Evolutionary conservation across 2,797 vertebrate genomes (phyloP).

Genomic region (Spinibarbus caldwelli): DNA sequence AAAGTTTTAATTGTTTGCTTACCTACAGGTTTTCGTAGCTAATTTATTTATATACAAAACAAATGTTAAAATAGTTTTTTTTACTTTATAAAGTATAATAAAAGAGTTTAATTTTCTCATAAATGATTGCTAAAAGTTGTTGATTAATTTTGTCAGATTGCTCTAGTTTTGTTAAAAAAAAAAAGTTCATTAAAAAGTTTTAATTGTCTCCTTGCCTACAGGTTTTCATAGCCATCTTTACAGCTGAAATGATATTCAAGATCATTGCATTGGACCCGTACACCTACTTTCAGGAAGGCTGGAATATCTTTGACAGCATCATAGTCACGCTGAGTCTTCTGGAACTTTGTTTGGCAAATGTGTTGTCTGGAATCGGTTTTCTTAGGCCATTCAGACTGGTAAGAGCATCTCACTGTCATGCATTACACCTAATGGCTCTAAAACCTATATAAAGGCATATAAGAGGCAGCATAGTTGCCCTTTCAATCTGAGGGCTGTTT

Average conservation of each 20-base stretch:
- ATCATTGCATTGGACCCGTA: constrained; percentile 94
- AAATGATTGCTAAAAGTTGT: too few species aligned
- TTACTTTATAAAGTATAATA: too few species aligned
- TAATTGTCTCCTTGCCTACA: constrained; percentile 62
- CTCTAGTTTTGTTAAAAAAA: too few species aligned
- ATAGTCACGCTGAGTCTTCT: constrained; percentile 94
- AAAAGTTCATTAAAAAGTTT: background rate
- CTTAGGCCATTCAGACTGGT: constrained; percentile 96
- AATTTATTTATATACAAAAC: background rate
- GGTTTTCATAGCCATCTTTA: constrained; percentile 96
- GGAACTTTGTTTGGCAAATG: constrained; percentile 88
- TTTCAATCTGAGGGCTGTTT: background rate
- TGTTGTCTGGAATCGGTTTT: constrained; percentile 85
- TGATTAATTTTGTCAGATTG: too few species aligned
- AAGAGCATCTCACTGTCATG: too few species aligned
- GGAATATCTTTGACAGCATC: constrained; percentile 96
- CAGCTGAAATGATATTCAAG: constrained; percentile 96
- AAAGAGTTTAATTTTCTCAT: too few species aligned
- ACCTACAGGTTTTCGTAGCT: too few species aligned
- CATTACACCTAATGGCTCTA: background rate
- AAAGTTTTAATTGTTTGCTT: too few species aligned
- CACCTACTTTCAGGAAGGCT: constrained; percentile 92
- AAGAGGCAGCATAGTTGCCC: background rate
- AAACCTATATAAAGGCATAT: background rate
- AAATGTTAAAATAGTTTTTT: background rate